These are phyloP conservation scores for Sebastes schlegelii DNA, from an alignment of 2,113 vertebrate species.

Conservation along the genomic window DNA sequence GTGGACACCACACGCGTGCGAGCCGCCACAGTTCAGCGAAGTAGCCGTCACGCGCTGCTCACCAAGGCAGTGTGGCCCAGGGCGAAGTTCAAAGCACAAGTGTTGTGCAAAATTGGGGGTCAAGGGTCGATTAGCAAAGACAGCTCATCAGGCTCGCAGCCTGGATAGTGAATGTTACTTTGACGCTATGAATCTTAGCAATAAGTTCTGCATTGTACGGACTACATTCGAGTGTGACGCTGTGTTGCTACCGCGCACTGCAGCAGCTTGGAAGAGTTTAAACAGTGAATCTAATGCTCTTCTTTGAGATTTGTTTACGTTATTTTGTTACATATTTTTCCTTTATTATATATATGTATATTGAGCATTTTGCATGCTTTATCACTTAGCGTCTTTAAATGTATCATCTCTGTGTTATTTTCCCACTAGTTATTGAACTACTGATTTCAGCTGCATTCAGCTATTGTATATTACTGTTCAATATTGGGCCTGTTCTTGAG, in stretches of 20 bases:
- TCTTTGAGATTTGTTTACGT: background rate
- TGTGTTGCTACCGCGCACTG: background rate
- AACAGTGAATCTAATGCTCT: conserved; percentile 16
- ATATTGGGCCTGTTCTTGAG: conserved; percentile 33
- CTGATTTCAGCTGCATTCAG: conserved; percentile 54
- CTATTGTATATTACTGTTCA: conserved; percentile 46
- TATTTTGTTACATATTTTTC: conserved; percentile 24
- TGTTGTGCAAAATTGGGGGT: conserved; percentile 20
- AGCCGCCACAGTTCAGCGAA: too few species aligned
- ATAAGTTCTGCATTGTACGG: background rate
- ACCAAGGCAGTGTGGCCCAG: too few species aligned
- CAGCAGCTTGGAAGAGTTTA: conserved; percentile 20
- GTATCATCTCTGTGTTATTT: conserved; percentile 10
- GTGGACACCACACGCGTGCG: too few species aligned
- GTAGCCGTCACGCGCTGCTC: too few species aligned
- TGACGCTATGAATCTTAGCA: background rate
- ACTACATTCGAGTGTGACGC: background rate
- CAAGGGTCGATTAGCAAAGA: conserved; percentile 25
- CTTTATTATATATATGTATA: conserved; percentile 19
- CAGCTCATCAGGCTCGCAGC: conserved; percentile 25
- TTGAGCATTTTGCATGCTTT: conserved; percentile 29
- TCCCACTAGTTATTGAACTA: conserved; percentile 65
- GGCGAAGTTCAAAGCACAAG: background rate
- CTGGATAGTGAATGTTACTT: conserved; percentile 44
- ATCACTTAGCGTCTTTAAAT: conserved; percentile 26